Percentiles rank a stretch among this genome's conserved stretches.
These are phyloP conservation scores for Sylvilagus floridanus DNA, from an alignment of 2,797 vertebrate genomes.

Conservation along the genomic window DNA sequence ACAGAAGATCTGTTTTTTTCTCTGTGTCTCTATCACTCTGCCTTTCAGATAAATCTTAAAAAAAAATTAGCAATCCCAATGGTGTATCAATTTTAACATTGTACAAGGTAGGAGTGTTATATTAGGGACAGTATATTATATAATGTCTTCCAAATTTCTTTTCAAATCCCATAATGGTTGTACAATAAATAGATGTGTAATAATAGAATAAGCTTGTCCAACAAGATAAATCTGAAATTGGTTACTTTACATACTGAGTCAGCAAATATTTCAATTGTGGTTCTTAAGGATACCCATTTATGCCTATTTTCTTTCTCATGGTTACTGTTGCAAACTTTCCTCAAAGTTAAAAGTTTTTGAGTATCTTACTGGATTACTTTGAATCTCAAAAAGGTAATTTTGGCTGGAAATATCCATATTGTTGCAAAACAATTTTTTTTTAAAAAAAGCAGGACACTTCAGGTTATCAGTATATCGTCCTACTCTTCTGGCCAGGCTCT, in stretches of 20 bases:
- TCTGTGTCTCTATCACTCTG: too few species aligned
- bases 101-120: not conserved
- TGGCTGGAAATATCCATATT: not conserved
- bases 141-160: constrained; percentile 28
- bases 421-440: not conserved
- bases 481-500: not conserved
- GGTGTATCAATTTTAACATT: not conserved
- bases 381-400: not conserved
- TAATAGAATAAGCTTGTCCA: not conserved
- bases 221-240: not conserved
- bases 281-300: not conserved
- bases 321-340: not conserved
- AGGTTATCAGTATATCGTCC: not conserved
- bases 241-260: not conserved
- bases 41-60: too few species aligned
- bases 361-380: not conserved
- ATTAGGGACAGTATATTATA: not conserved
- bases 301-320: not conserved
- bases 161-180: not conserved
- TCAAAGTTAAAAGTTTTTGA: constrained; percentile 16
- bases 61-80: not conserved
- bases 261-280: not conserved
- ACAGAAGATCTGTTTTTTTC: too few species aligned
- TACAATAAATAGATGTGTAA: not conserved
- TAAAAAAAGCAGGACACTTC: not conserved